Base-by-base conservation (phyloP, 2,888 invertebrate species). In the Limulus polyphemus region DNA sequence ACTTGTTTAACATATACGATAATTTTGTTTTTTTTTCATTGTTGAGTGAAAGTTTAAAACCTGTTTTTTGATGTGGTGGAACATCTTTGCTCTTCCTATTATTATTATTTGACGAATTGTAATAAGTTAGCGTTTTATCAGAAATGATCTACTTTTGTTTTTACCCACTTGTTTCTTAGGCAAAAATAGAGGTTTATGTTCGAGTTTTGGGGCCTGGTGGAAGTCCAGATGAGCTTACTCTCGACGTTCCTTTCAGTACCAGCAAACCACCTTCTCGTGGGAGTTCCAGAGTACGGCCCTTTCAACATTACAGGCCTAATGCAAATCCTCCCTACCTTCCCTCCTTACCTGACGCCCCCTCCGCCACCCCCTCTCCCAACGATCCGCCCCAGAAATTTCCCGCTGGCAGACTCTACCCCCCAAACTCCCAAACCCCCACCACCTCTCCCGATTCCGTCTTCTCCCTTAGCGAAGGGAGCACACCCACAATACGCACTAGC, bases 121-220 rank as follows among this genome's bases (percentile, higher is more conserved):
- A 2, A 32, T 32, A 32, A 32, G 11, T 13, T 12, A 17, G 47
- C 16, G 14, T 58, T 47, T 12, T 54, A 47, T 58, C n/a, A 49
- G 47, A 47, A 46, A 46, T 60, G 10, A 7, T 50, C 4, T 50
- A 14, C 13, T 50, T 50, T 13, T 5, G 13, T n/a, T 14, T 13
- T 50, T n/a, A 50, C 2, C 13, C 13, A n/a, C 13, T 14, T 50
- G 50, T 48, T 17, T 58, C 57, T 56, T 79, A 69, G 69, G 68
- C 69, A 11, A 69, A 69, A 61, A 68, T 69, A 17, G 69, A 69
- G 59, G 69, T 68, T 7, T 67, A 65, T 50, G 57, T 67, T 5
- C 61, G 69, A 11, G 62, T 69, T 11, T 55, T 62, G 47, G 63
- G 60, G 11, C 72, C 77, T 50, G 73, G 75, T 50, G 52, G 32